Base-by-base conservation (phyloP, 1,140 invertebrate species). In the Leptinotarsa texana region DNA sequence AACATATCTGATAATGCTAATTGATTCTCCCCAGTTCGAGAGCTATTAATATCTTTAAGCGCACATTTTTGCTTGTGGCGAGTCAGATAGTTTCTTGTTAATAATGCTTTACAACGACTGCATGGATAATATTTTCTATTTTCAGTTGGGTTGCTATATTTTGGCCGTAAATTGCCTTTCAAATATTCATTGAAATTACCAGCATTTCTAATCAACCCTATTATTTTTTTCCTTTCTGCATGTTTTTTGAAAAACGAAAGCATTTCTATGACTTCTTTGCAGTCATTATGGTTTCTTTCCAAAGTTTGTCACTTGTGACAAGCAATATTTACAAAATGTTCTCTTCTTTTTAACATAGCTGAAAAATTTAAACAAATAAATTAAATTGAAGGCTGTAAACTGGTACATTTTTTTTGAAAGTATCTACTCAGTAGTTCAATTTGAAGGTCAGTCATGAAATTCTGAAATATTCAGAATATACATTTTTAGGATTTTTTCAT, bases 61-160 rank as follows among this genome's bases (percentile, higher is more conserved):
- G 57, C 42, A 73, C 77, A 78, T 71, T 68, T 75, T 69, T 73
- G 75, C 24, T 3, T 33, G 69, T 79, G 76, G 13, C 78, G 73
- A 11, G 65, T 4, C 61, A 77, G 71, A 75, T 73, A 77, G 21
- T 77, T 79, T 75, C 75, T 77, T 47, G 75, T 42, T 68, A 75
- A 69, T 33, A 73, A 48, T 63, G 63, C 72, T 63, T 74, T 77
- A 49, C 73, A 78, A 17, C 63, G 61, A 57, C 57, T 27, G 63
- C 78, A 79, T 67, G 76, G 78, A 69, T 79, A 77, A 73, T 79
- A 75, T 77, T 77, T 51, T 48, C 8, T 63, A 67, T 70, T 21
- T 21, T 62, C 18, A 27, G 13, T 72, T 18, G 67, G 69, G 3
- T 13, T 42, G 67, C 65, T 33, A 65, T 78, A 78, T 49, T 51